Base-by-base conservation (phyloP, 2,888 invertebrate species). In the Epinotia bilunana region DNA sequence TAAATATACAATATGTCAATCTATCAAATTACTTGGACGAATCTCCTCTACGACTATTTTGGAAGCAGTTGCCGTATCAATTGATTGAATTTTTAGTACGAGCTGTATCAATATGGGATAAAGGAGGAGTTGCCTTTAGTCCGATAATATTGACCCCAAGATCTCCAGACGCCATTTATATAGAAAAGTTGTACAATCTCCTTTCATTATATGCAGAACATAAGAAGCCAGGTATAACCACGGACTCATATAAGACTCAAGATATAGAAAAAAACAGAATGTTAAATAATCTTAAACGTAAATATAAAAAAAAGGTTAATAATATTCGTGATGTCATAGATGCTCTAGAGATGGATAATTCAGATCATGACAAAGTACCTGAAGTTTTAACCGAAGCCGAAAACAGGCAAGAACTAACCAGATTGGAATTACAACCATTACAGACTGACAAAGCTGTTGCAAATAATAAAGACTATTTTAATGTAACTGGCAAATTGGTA, bases 241-340 rank as follows among this genome's bases (percentile, higher is more conserved):
- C 18, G 13, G 76, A 78, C 57, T 70, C 74, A 46, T 69, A 63
- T 39, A 78, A 73, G 68, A 78, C 77, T 53, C 67, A 68, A 43
- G 81, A 80, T 68, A 71, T 28, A 12, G 72, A 76, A 63, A 20
- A n/a, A 7, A 63, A 64, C 57, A 79, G 75, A 20, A 76, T 49
- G 33, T 72, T 72, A 23, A 62, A 62, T 39, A 70, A 65, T 33
- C 74, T 65, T 43, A 69, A 73, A 18, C 67, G 69, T 67, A 67
- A 80, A 78, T 67, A 76, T 74, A 80, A 86, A 77, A 83, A 83
- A 74, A 88, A 80, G 81, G 80, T 87, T 0, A 91, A 93, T 82
- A 94, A 93, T 78, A 93, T 94, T 79, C 87, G 84, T 63, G 93
- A 94, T 78, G 89, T 94, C 72, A 92, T 94, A 74, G 83, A 91